Evolutionary conservation across 2,797 vertebrate genomes (phyloP).

Genomic region (Manis crassicaudata): DNA sequence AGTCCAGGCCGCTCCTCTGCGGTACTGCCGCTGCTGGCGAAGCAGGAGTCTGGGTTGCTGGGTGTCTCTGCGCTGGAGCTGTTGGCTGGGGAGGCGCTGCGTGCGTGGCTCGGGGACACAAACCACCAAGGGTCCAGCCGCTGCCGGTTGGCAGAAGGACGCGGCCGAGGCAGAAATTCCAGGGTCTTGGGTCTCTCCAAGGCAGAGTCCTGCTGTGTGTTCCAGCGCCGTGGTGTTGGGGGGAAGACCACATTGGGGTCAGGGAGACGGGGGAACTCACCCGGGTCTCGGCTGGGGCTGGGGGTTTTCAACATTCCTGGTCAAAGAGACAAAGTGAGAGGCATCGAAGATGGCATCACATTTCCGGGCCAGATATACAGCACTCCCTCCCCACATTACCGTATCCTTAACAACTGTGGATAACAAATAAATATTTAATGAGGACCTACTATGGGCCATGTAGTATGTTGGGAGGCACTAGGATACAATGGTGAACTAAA

Average conservation of each 20-base stretch:
- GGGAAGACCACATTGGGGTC: slow-evolving; percentile 96
- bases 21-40: slow-evolving; percentile 90
- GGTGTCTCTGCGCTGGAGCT: slow-evolving; percentile 97
- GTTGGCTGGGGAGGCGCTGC: slow-evolving; percentile 93
- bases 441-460: background rate
- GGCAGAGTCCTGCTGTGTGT: slow-evolving; percentile 88
- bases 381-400: background rate
- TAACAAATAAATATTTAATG: background rate
- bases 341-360: background rate
- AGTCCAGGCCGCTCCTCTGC: slow-evolving; percentile 90
- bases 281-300: slow-evolving; percentile 90
- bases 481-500: background rate
- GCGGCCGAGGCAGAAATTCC: slow-evolving; percentile 95
- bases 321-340: slow-evolving; percentile 64
- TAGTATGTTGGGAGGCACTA: background rate
- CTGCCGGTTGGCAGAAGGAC: slow-evolving; percentile 92
- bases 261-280: slow-evolving; percentile 94
- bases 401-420: background rate
- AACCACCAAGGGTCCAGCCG: slow-evolving; percentile 93
- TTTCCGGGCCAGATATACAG: background rate
- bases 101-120: slow-evolving; percentile 88
- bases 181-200: slow-evolving; percentile 97
- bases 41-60: slow-evolving; percentile 93
- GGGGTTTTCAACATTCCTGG: slow-evolving; percentile 88
- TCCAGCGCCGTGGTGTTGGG: slow-evolving; percentile 95